Evolutionary conservation across 1,140 invertebrate species (phyloP), one percentile per base, ranked within the genome.

Genomic region (Bombus cullumanus): DNA sequence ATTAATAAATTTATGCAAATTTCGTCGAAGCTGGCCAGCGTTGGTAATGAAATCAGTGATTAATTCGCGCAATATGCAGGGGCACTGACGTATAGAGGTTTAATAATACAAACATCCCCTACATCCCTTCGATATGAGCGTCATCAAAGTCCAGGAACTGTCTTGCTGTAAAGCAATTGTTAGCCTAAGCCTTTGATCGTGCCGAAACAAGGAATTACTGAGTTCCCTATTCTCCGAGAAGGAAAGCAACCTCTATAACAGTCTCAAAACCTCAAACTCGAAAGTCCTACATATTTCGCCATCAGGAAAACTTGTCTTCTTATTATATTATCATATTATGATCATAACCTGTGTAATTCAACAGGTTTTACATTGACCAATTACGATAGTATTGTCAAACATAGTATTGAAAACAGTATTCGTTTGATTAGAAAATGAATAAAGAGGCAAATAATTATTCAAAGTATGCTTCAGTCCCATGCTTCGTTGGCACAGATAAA

Each of bases 171-270:
- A 77, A 37, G 74, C 73, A 39, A 77, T 77, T 69, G 81, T 68
- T 68, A 22, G 5, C 62, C 37, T 83, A 78, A 83, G 74, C 82
- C 74, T 78, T 83, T 83, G 74, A 83, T 83, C 64, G 6, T 25
- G 72, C 31, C 5, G 18, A 25, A 28, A 78, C 34, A 31, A 53
- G 77, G 62, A 68, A 47, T 79, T 68, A 47, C 13, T 8, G n/a
- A 71, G 57, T n/a, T 37, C 10, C 71, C 28, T 64, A 43, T 64
- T 34, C 37, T 25, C 10, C 13, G 2, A 0, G 0, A 15, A 28
- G 4, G 0, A 25, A 73, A 0, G 13, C 31, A 57, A 53, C 2
- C 28, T n/a, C 28, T n/a, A 31, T 2, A 66, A 4, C 25, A 25
- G 6, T 39, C 10, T 71, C 25, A 2, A 28, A 28, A 39, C 39